Evolutionary conservation across 2,113 vertebrate species (phyloP).

Genomic region (Chinchilla lanigera): DNA sequence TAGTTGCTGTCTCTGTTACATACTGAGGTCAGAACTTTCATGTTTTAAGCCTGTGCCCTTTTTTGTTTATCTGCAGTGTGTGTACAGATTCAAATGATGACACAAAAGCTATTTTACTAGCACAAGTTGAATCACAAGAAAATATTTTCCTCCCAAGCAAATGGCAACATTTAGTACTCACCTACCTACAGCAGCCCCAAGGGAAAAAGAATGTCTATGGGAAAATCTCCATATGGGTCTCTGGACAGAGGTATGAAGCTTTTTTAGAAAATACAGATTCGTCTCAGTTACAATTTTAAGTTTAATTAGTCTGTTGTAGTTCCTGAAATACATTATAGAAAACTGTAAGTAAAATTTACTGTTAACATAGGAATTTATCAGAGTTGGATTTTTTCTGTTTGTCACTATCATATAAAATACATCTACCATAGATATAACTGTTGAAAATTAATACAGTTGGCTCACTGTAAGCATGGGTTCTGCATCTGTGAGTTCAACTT

Average conservation of each 20-base stretch:
- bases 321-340: conserved; percentile 17
- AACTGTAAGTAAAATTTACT: not conserved
- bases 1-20: not conserved
- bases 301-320: not conserved
- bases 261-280: not conserved
- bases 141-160: conserved; percentile 88
- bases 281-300: not conserved
- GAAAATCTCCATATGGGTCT: conserved; percentile 93
- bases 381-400: not conserved
- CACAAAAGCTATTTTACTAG: conserved; percentile 92
- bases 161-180: conserved; percentile 97
- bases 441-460: conserved; percentile 42
- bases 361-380: conserved; percentile 1
- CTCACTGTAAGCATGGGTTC: not conserved
- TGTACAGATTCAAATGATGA: conserved; percentile 97
- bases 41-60: conserved; percentile 53
- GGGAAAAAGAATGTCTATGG: conserved; percentile 95
- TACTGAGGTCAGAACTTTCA: not conserved
- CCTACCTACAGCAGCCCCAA: conserved; percentile 94
- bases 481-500: not conserved
- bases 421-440: not conserved
- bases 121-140: conserved; percentile 93
- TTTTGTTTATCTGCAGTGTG: conserved; percentile 86
- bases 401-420: not conserved
- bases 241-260: conserved; percentile 92